A percentile compares a stretch with the other conserved stretches of the same genome.
phyloP scores from a whole-genome alignment of 2,113 vertebrate genomes.

The Tenrec ecaudatus region DNA sequence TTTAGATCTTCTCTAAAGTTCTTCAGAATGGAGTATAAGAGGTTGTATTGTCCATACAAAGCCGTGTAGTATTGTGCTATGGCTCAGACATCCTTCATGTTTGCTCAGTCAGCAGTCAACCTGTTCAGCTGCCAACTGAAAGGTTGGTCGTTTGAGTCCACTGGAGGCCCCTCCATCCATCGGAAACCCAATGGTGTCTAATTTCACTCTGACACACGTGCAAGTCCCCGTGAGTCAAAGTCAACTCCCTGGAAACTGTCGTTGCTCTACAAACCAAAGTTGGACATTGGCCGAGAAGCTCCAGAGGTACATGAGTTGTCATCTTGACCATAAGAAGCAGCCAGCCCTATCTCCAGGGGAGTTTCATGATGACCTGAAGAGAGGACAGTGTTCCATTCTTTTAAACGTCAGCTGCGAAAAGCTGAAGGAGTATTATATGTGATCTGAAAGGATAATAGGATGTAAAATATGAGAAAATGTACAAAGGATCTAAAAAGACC shows the following conservation, averaged over 20 bases:
- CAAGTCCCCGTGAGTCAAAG: background rate
- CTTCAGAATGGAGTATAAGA: background rate
- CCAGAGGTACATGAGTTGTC: constrained; percentile 11
- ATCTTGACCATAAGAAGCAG: background rate
- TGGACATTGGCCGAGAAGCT: background rate
- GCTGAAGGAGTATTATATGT: background rate
- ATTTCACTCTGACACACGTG: background rate
- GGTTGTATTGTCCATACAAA: background rate
- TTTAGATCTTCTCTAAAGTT: background rate
- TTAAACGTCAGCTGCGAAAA: background rate
- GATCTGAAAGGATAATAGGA: background rate
- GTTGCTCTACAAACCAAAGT: background rate
- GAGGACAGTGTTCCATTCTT: background rate
- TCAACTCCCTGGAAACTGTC: background rate
- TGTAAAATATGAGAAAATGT: background rate
- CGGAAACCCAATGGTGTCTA: background rate
- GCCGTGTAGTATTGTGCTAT: rapidly evolving
- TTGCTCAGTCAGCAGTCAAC: background rate
- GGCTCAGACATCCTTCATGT: background rate
- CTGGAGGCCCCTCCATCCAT: background rate
- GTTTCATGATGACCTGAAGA: background rate
- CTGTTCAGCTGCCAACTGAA: background rate
- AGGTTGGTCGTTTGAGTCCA: background rate
- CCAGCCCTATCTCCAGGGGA: background rate
- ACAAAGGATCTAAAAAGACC: background rate